Evolutionary conservation across 2,113 vertebrate species (phyloP).

Genomic region (Alectura lathami): DNA sequence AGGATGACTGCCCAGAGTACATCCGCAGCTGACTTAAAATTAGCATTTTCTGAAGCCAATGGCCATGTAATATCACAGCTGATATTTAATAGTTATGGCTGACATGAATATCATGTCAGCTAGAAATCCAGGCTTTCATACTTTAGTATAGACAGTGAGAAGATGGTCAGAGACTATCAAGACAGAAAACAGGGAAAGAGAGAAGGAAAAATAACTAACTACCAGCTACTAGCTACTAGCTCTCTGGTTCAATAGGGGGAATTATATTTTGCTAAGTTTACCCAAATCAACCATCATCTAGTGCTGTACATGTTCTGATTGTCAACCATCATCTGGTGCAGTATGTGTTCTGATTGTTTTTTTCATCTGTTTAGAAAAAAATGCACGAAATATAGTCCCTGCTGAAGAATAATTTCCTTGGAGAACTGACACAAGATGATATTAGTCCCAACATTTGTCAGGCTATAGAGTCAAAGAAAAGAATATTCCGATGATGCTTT

Average conservation of each 20-base stretch:
- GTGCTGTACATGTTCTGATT: not conserved
- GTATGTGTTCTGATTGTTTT: not conserved
- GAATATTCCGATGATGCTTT: not conserved
- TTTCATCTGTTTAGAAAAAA: not conserved
- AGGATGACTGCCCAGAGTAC: not conserved
- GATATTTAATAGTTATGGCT: too few relatives aligned
- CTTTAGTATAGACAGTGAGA: not conserved
- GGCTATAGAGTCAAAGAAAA: not conserved
- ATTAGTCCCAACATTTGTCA: not conserved
- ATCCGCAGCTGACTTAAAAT: not conserved
- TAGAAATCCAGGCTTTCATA: not conserved
- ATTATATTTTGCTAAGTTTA: not conserved
- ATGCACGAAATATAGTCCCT: not conserved
- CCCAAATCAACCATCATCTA: not conserved
- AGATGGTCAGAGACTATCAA: not conserved
- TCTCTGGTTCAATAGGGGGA: not conserved
- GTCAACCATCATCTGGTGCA: not conserved
- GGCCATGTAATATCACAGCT: not conserved
- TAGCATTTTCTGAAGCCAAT: not conserved
- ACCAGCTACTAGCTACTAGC: fast-evolving
- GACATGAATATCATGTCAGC: not conserved
- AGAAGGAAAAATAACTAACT: not conserved
- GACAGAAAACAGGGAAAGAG: not conserved
- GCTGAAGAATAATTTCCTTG: not conserved
- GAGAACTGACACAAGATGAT: not conserved